Evolutionary conservation across 2,797 vertebrate genomes (phyloP), one percentile per base, ranked within the genome.

Genomic region (Neosilurus hyrtlii): DNA sequence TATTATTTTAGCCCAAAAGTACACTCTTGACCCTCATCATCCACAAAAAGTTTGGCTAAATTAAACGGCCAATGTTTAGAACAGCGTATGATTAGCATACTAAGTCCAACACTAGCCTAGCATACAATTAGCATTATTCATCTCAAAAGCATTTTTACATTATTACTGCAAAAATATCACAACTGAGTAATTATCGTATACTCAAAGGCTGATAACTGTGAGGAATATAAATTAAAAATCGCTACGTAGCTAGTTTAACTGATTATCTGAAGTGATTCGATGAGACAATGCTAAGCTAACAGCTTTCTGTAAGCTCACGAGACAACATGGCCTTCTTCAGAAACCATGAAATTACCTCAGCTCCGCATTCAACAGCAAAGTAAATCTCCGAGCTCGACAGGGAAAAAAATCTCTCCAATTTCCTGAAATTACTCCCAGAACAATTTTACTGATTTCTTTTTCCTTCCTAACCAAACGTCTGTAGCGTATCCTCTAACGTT

Each of bases 321-420:
- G 43, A 10, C 49, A 79, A 30, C 62, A 54, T 35, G 57, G 79
- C 52, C 20, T 62, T 51, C 57, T 15, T 24, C 11, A 6, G 9
- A 35, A 63, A 56, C 72, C 88, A 83, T 82, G 20, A 74, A 26
- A 51, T 82, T 85, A 95, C 94, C 93, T 89, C 89, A 87, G 89
- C 83, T 91, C 91, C 86, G 90, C 91, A 89, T 87, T 80, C 91
- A 71, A 81, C 57, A 84, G 62, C 56, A 16, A 8, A 73, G 43
- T 18, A 76, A 86, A 81, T 12, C 57, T 78, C 72, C 80, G 35
- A 75, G 18, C 66, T 70, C 7, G 26, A 12, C 10, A 24, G n/a
- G 2, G 9, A 24, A 61, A n/a, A 70, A 63, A 76, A 52, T n/a
- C 74, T 22, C 65, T 91, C 80, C 85, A 5, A 22, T 30, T 83